phyloP scores from a whole-genome alignment of 2,888 invertebrate genomes.

The Syrista parreyssii region DNA sequence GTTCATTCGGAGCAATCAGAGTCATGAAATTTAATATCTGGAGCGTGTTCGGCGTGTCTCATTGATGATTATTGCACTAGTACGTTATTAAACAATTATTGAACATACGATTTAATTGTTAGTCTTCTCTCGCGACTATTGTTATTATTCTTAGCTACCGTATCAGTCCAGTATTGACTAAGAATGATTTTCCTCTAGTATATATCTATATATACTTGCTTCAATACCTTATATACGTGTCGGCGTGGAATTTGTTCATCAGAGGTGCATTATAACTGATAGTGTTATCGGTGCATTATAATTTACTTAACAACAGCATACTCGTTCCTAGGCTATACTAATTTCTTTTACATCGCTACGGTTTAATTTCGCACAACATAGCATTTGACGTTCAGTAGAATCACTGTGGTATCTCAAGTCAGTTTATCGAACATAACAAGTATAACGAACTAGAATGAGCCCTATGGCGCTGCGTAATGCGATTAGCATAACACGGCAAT shows the following conservation, averaged over 20 bases:
- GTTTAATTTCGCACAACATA: neutral
- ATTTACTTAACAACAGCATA: neutral
- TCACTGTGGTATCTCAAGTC: neutral
- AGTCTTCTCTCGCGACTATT: neutral
- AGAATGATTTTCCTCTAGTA: no score
- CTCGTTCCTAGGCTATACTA: neutral
- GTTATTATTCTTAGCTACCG: neutral
- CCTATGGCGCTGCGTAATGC: neutral
- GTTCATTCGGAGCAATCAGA: slow-evolving; percentile 7
- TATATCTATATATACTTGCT: no score
- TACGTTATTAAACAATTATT: neutral
- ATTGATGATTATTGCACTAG: neutral
- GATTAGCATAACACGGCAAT: neutral
- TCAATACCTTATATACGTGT: no score
- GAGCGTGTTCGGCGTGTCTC: neutral
- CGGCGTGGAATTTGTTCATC: no score
- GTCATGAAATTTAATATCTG: slow-evolving; percentile 2
- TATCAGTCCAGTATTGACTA: no score
- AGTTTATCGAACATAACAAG: neutral
- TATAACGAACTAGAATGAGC: neutral
- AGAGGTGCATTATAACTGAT: no score
- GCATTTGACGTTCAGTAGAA: neutral
- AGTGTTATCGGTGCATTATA: no score
- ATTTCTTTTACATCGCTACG: neutral
- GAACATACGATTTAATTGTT: neutral